These are phyloP conservation scores for Varanus salvator DNA, from an alignment of 2,113 vertebrate species.

Conservation along the genomic window DNA sequence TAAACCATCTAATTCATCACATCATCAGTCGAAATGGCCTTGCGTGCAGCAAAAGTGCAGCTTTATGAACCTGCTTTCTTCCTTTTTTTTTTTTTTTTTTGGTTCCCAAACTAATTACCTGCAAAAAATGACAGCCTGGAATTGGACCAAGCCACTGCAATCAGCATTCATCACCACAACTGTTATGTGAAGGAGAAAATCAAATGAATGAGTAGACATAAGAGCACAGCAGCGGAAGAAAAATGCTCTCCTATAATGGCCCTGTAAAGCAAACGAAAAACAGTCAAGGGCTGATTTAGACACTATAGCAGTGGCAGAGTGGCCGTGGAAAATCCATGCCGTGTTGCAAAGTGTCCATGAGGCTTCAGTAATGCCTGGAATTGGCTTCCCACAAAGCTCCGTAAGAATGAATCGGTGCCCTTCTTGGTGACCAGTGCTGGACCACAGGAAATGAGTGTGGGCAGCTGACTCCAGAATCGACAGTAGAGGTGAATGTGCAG, in stretches of 20 bases:
- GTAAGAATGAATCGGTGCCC: background rate
- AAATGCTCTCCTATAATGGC: background rate
- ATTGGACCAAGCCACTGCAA: constrained; percentile 44
- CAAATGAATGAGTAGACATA: background rate
- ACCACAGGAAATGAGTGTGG: background rate
- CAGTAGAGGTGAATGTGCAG: background rate
- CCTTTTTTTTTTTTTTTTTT: background rate
- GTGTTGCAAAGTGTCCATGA: background rate
- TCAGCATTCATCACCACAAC: constrained; percentile 45
- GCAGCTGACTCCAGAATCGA: background rate
- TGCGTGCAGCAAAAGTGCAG: constrained; percentile 42
- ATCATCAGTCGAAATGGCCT: constrained; percentile 62
- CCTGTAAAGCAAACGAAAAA: background rate
- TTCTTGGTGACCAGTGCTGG: background rate
- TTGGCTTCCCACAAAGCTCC: background rate
- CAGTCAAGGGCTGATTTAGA: background rate
- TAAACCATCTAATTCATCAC: constrained; percentile 51
- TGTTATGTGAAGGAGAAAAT: constrained; percentile 2
- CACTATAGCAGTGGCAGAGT: background rate
- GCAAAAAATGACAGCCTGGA: constrained; percentile 57
- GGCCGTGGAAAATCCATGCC: background rate
- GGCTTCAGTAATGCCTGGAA: background rate
- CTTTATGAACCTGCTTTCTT: background rate
- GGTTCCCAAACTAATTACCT: constrained; percentile 60
- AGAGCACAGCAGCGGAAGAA: background rate